A percentile compares a stretch with the other conserved stretches of the same genome.
phyloP scores from a whole-genome alignment of 1,140 invertebrate species.

The Nixonia krombeini region DNA sequence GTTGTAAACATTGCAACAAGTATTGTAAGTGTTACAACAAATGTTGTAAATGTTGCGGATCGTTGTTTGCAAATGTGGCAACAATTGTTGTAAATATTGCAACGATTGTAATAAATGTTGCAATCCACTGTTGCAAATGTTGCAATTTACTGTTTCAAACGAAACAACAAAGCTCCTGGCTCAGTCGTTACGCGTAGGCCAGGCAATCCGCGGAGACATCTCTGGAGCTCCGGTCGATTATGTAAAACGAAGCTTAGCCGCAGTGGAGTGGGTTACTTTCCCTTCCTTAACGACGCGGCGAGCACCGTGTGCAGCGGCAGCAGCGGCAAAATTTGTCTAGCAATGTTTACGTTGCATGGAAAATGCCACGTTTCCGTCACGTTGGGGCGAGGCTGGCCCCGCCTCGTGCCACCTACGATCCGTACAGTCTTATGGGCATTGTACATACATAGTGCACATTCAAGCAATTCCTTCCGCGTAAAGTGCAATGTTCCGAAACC shows the following conservation, averaged over 20 bases:
- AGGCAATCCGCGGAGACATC: slow-evolving; percentile 51
- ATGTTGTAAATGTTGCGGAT: too few relatives aligned
- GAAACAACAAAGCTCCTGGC: slow-evolving; percentile 49
- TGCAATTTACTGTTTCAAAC: slow-evolving; percentile 7
- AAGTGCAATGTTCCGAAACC: slow-evolving; percentile 51
- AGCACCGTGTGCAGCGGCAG: slow-evolving; percentile 50
- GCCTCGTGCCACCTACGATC: slow-evolving; percentile 28
- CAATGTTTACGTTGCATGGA: slow-evolving; percentile 52
- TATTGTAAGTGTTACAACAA: too few relatives aligned
- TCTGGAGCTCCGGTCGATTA: slow-evolving; percentile 56
- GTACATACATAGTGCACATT: slow-evolving; percentile 29
- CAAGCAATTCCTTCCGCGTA: slow-evolving; percentile 49
- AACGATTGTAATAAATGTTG: too few relatives aligned
- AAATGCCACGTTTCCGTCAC: slow-evolving; percentile 45
- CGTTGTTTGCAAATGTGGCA: too few relatives aligned
- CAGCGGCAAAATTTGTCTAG: slow-evolving; percentile 49
- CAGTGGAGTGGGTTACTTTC: slow-evolving; percentile 65
- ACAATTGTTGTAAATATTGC: too few relatives aligned
- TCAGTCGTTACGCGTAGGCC: slow-evolving; percentile 56
- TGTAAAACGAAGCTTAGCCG: slow-evolving; percentile 54
- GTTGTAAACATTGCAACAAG: too few relatives aligned
- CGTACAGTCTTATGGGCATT: slow-evolving; percentile 19
- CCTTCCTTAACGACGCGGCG: slow-evolving; percentile 66
- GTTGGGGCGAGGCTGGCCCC: slow-evolving; percentile 40
- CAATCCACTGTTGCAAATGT: too few relatives aligned